Evolutionary conservation across 2,888 invertebrate genomes (phyloP), one percentile per base, ranked within the genome.

Genomic region (Ischnura elegans): DNA sequence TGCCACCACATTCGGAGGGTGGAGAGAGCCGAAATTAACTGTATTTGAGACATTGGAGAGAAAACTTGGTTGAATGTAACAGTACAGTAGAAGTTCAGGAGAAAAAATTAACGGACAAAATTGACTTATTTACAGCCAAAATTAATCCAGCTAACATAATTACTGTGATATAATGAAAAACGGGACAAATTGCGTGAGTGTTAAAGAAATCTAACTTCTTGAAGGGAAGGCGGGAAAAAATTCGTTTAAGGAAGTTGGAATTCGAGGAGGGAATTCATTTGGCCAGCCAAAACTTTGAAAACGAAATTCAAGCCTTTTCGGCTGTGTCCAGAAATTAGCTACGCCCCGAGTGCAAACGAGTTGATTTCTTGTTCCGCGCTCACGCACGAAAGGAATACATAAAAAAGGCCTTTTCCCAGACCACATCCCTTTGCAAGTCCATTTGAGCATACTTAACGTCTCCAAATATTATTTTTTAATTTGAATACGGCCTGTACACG

Each of bases 381-480:
- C 61, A 25, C 25, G 61, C 61, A 61, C 0, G 19, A 61, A 16
- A 61, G 25, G 61, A 61, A 61, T 16, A 25, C n/a, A 25, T 25
- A 61, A 61, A n/a, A n/a, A n/a, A 25, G 25, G 25, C 13, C 10
- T 2, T 76, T 76, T 76, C 29, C 29, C 29, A 13, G 3, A 36
- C 29, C 76, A 36, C 76, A 10, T 76, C 76, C 76, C n/a, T 13
- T 36, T 8, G 8, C 29, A 13, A 13, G 29, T 76, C 76, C 76
- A 76, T 76, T 36, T 76, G 13, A 76, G 36, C 10, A 10, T 29
- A 76, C 76, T 76, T 76, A 76, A 6, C 29, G 6, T 13, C 36
- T 36, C 25, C 76, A 36, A 76, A 76, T 76, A 76, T 76, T 36
- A 76, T 76, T 76, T 76, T 76, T 10, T 36, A 76, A 76, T 76